Percentiles rank a stretch among this genome's conserved stretches.
Evolutionary conservation across 2,797 vertebrate species (phyloP).

Genomic region (Emys orbicularis): DNA sequence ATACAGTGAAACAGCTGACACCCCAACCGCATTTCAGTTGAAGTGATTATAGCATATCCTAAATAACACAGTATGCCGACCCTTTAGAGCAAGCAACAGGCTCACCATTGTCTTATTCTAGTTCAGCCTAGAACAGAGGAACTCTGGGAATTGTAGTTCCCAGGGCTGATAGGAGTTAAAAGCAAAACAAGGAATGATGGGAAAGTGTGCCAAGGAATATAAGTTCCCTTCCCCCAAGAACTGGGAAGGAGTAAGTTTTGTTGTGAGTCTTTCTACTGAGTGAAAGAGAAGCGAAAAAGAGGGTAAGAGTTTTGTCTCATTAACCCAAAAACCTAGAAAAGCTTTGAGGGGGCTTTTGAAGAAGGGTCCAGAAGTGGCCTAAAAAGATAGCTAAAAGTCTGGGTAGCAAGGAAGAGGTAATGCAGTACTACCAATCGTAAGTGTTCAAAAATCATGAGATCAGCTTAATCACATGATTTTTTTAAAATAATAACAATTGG

Average conservation of each 20-base stretch:
- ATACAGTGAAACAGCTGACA: background rate
- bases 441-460: background rate
- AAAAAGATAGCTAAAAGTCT: background rate
- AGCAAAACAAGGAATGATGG: background rate
- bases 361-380: background rate
- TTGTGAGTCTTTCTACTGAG: background rate
- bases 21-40: background rate
- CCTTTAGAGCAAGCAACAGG: background rate
- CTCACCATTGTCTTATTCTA: background rate
- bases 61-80: background rate
- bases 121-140: background rate
- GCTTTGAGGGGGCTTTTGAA: background rate
- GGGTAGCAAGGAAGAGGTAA: background rate
- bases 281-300: background rate
- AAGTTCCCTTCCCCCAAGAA: background rate
- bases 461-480: background rate
- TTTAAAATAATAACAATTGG: background rate
- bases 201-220: background rate
- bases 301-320: background rate
- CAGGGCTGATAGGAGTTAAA: background rate
- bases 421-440: background rate
- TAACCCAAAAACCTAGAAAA: background rate
- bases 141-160: background rate
- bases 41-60: background rate
- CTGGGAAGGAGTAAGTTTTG: background rate